Evolutionary conservation across 2,797 vertebrate species (phyloP).

Genomic region (Gymnodraco acuticeps): DNA sequence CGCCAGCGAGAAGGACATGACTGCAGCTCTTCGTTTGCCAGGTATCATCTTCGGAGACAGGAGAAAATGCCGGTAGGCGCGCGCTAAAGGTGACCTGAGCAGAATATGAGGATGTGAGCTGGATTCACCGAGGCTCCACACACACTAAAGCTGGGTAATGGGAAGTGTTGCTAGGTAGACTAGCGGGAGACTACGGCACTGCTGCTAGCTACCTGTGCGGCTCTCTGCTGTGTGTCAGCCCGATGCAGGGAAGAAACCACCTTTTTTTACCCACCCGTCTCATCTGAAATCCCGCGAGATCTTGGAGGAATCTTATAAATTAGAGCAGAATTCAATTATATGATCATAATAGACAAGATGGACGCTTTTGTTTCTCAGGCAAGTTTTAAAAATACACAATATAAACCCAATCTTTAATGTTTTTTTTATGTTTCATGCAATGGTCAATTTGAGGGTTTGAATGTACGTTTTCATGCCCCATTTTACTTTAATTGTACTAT

Average conservation of each 20-base stretch:
- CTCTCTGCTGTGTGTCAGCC: conserved; percentile 49
- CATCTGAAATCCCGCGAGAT: conserved; percentile 77
- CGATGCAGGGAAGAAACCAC: conserved; percentile 57
- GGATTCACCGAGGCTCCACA: conserved; percentile 48
- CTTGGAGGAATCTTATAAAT: conserved; percentile 19
- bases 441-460: no score
- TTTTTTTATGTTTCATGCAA: no score
- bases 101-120: conserved; percentile 30
- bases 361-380: not conserved
- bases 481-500: no score
- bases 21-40: conserved; percentile 71
- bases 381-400: no score
- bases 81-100: conserved; percentile 61
- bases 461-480: no score
- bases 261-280: conserved; percentile 38
- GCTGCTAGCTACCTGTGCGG: conserved; percentile 66
- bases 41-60: conserved; percentile 72
- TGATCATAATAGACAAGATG: conserved; percentile 4
- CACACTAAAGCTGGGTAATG: conserved; percentile 50
- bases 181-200: conserved; percentile 22
- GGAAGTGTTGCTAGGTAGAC: conserved; percentile 67
- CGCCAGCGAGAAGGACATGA: conserved; percentile 78
- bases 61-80: conserved; percentile 60
- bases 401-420: not conserved
- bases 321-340: conserved; percentile 1